Conservation (phyloP, 2,797 vertebrate genomes). For the Erpetoichthys calabaricus region DNA sequence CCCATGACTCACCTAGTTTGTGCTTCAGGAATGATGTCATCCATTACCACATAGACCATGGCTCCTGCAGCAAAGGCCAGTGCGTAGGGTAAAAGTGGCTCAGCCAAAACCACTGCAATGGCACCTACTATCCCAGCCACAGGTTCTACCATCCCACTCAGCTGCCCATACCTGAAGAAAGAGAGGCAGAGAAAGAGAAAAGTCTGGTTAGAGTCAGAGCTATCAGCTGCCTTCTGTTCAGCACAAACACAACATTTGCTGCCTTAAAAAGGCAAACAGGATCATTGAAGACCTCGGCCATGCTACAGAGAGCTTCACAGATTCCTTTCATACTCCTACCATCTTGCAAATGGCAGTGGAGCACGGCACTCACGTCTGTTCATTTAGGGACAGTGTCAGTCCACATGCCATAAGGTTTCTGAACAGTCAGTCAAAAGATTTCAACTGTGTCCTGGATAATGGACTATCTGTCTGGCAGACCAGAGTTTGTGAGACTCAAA, state of each 20-base stretch:
- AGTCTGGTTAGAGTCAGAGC: accelerated
- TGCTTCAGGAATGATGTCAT: conserved; percentile 91
- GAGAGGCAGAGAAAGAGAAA: neutral
- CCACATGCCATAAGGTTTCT: too few species aligned
- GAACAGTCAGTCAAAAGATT: too few species aligned
- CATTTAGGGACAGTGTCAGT: too few species aligned
- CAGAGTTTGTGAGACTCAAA: too few species aligned
- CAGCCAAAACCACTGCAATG: conserved; percentile 61
- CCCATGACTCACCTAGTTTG: conserved; percentile 67
- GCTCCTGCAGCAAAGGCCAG: conserved; percentile 85
- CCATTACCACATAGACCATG: conserved; percentile 90
- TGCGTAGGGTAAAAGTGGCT: conserved; percentile 79
- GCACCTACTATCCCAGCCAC: conserved; percentile 70
- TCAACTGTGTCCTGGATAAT: too few species aligned
- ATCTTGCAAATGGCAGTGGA: too few species aligned
- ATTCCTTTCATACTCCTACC: too few species aligned
- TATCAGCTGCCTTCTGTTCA: neutral
- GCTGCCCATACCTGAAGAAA: conserved; percentile 74
- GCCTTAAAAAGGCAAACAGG: too few species aligned
- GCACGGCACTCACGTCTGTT: too few species aligned
- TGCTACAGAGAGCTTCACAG: too few species aligned
- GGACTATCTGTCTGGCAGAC: too few species aligned
- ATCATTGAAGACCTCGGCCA: neutral
- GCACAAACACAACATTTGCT: too few species aligned
- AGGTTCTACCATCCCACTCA: conserved; percentile 93